Percentiles rank a stretch among this genome's conserved stretches.
Evolutionary conservation across 2,888 invertebrate genomes (phyloP).

Genomic region (Meteorus cinctellus): DNA sequence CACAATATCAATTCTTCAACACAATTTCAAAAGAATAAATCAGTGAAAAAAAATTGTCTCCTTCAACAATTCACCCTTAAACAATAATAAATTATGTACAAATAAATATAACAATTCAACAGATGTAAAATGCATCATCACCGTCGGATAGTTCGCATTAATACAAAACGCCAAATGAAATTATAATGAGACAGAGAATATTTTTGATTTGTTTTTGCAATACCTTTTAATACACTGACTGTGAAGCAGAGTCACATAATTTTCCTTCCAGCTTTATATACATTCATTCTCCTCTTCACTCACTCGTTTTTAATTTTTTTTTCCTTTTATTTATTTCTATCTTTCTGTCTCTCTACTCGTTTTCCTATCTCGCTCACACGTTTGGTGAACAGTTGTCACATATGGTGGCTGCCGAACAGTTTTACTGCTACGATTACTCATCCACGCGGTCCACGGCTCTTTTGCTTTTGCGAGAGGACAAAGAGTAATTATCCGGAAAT

Average conservation of each 20-base stretch:
- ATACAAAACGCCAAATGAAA: neutral
- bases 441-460: constrained; percentile 49
- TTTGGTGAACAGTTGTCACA: constrained; percentile 35
- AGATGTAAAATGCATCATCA: too few relatives aligned
- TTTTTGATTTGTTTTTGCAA: neutral
- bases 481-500: constrained; percentile 54
- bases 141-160: too few relatives aligned
- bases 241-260: neutral
- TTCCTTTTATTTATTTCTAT: neutral
- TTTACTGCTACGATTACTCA: constrained; percentile 54
- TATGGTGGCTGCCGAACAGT: constrained; percentile 48
- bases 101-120: too few relatives aligned
- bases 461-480: constrained; percentile 44
- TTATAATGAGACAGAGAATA: neutral
- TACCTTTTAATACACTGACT: neutral
- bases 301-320: neutral
- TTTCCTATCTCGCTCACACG: constrained; percentile 28
- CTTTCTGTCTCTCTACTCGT: neutral
- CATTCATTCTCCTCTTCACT: neutral
- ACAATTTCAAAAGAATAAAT: too few relatives aligned
- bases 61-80: too few relatives aligned
- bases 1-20: too few relatives aligned
- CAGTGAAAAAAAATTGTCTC: too few relatives aligned
- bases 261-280: neutral
- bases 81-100: too few relatives aligned